These are phyloP conservation scores for Gila orcuttii DNA, from an alignment of 2,113 vertebrate genomes.

Conservation along the genomic window DNA sequence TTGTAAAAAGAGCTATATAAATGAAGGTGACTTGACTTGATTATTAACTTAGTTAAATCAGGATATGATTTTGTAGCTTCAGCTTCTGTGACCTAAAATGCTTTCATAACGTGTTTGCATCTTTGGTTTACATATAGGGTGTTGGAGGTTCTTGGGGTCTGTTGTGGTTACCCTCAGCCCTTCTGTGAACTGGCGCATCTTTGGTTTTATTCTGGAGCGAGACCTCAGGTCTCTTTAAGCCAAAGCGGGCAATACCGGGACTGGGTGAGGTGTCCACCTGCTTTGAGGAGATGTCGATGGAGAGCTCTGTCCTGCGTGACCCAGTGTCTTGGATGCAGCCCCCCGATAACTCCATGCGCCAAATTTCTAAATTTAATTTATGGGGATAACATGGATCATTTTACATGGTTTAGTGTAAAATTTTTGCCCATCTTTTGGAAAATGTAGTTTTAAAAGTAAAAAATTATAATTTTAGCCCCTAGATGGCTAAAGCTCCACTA, in stretches of 20 bases:
- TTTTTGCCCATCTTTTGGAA: no score
- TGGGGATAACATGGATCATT: no score
- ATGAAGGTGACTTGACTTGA: no score
- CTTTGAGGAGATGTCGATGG: slow-evolving; percentile 97
- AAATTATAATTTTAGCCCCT: no score
- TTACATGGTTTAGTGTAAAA: no score
- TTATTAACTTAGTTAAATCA: not conserved
- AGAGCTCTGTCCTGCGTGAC: slow-evolving; percentile 91
- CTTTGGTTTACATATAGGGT: slow-evolving; percentile 53
- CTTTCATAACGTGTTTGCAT: not conserved
- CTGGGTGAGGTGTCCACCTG: slow-evolving; percentile 87
- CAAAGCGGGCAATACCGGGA: slow-evolving; percentile 84
- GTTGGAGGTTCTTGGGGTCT: slow-evolving; percentile 81
- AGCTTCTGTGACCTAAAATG: not conserved
- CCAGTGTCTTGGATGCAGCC: slow-evolving; percentile 81
- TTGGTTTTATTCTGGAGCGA: slow-evolving; percentile 71
- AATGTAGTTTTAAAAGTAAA: no score
- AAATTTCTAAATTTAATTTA: no score
- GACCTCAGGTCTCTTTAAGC: slow-evolving; percentile 89
- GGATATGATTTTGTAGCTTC: not conserved
- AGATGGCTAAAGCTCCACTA: no score
- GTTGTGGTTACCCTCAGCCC: slow-evolving; percentile 84
- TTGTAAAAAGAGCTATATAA: no score
- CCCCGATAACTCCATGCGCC: slow-evolving; percentile 83
- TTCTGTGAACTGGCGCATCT: slow-evolving; percentile 71